Evolutionary conservation across 2,113 vertebrate species (phyloP).

Genomic region (Regulus satrapa): DNA sequence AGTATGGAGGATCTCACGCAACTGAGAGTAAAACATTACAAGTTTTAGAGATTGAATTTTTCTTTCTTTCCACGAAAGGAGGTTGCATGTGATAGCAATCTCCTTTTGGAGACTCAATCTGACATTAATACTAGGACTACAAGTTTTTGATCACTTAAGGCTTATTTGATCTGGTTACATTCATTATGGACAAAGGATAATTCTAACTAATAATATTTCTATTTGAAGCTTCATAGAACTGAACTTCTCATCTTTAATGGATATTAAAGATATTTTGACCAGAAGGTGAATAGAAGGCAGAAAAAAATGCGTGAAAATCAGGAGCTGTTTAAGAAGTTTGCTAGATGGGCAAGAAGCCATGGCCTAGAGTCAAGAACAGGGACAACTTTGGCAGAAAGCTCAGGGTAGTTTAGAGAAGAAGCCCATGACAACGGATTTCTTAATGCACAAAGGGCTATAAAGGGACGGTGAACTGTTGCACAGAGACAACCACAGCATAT

Average conservation of each 20-base stretch:
- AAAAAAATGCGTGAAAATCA: not conserved
- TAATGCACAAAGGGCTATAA: not conserved
- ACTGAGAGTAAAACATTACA: not conserved
- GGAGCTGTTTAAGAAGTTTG: not conserved
- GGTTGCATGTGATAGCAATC: not conserved
- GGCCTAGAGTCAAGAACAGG: not conserved
- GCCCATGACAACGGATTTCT: not conserved
- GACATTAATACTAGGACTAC: not conserved
- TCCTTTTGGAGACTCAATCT: not conserved
- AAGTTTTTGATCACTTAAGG: not conserved
- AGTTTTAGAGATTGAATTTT: not conserved
- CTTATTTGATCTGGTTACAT: not conserved
- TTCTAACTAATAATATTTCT: not conserved
- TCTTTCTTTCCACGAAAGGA: not conserved
- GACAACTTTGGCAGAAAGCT: not conserved
- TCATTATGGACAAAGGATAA: not conserved
- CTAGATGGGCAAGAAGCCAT: not conserved
- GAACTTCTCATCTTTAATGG: not conserved
- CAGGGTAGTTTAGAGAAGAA: not conserved
- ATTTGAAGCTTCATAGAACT: not conserved
- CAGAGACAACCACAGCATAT: not conserved
- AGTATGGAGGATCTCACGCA: not conserved
- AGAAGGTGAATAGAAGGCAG: not conserved
- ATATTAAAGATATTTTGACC: not conserved
- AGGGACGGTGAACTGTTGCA: not conserved